Evolutionary conservation across 1,140 invertebrate species (phyloP).

Genomic region (Macrocentrus cingulum): DNA sequence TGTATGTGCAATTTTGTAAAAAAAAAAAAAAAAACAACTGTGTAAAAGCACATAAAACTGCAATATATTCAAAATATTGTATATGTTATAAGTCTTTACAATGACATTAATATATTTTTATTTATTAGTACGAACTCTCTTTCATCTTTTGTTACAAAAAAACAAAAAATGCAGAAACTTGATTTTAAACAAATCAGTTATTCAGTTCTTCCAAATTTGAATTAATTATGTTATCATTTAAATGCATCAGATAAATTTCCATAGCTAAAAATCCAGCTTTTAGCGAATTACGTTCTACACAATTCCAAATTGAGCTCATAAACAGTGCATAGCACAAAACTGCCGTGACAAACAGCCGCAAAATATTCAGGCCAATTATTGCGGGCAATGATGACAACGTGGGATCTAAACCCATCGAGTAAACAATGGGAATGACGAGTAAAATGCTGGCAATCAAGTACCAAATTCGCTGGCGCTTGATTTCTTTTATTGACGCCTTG

Average conservation of each 20-base stretch:
- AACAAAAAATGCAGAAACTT: neutral
- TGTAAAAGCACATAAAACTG: too few species aligned
- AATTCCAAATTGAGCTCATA: slow-evolving; percentile 79
- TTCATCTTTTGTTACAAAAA: too few species aligned
- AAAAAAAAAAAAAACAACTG: too few species aligned
- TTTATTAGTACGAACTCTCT: too few species aligned
- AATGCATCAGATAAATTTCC: slow-evolving; percentile 58
- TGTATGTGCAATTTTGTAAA: too few species aligned
- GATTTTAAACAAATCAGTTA: neutral
- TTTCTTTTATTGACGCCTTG: slow-evolving; percentile 60
- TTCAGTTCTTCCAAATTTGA: neutral
- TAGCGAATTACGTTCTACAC: slow-evolving; percentile 74
- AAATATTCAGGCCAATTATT: slow-evolving; percentile 57
- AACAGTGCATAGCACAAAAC: slow-evolving; percentile 70
- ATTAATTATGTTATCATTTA: slow-evolving; percentile 33
- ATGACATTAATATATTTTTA: too few species aligned
- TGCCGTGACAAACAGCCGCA: slow-evolving; percentile 65
- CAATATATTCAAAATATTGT: too few species aligned
- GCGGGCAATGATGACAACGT: slow-evolving; percentile 44
- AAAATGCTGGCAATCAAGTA: slow-evolving; percentile 62
- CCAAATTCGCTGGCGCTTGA: slow-evolving; percentile 63
- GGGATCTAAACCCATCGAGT: slow-evolving; percentile 52
- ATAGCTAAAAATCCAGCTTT: slow-evolving; percentile 69
- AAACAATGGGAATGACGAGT: slow-evolving; percentile 57
- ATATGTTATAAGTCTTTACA: too few species aligned